Conservation (phyloP, 2,888 invertebrate species). For the Hirtodrosophila cameraria region DNA sequence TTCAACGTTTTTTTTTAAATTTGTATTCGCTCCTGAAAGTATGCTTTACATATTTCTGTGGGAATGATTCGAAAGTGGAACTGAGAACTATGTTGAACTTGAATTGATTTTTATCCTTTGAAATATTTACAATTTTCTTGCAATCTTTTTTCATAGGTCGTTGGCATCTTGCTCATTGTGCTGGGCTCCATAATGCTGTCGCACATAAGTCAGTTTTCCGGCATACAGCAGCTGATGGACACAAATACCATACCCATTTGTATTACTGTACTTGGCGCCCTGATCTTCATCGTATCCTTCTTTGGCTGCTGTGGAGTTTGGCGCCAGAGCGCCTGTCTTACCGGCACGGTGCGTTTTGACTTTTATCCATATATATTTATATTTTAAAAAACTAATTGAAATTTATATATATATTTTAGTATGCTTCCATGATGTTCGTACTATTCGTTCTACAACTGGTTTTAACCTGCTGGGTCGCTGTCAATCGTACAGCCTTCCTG, state of each 20-base stretch:
- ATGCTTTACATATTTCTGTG: too few species aligned
- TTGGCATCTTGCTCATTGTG: slow-evolving; percentile 88
- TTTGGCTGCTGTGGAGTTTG: slow-evolving; percentile 96
- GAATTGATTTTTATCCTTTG: background rate
- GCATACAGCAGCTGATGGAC: slow-evolving; percentile 83
- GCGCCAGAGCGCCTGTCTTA: slow-evolving; percentile 93
- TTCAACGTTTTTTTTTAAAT: too few species aligned
- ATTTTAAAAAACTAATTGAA: background rate
- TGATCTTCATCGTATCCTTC: slow-evolving; percentile 92
- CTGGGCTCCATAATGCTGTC: slow-evolving; percentile 88
- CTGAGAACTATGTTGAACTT: too few species aligned
- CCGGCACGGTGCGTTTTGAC: slow-evolving; percentile 88
- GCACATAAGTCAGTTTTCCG: slow-evolving; percentile 85
- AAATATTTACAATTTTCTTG: background rate
- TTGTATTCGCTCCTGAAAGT: too few species aligned
- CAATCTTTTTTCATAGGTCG: slow-evolving; percentile 85
- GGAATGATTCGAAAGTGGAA: too few species aligned
- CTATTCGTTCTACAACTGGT: slow-evolving; percentile 90
- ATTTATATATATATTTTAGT: slow-evolving; percentile 85
- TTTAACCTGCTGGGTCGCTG: slow-evolving; percentile 89
- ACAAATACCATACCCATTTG: slow-evolving; percentile 87
- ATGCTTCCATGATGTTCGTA: slow-evolving; percentile 88
- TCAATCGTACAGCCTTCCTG: slow-evolving; percentile 86
- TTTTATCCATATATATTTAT: background rate
- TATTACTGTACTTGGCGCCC: slow-evolving; percentile 88